phyloP scores from a whole-genome alignment of 2,797 vertebrate genomes.

The Sebastes taczanowskii region DNA sequence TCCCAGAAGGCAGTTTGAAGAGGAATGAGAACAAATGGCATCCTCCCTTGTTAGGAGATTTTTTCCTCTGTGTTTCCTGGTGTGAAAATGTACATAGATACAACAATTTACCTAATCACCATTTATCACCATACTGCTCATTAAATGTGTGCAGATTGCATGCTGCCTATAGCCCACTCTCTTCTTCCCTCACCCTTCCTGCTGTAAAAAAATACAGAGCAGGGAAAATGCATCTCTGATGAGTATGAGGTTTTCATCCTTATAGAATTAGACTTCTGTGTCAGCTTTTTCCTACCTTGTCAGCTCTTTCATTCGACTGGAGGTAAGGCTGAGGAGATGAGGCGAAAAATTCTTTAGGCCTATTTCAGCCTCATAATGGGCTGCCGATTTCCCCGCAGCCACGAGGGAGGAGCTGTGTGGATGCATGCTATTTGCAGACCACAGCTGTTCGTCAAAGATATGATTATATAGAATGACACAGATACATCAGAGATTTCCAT shows the following conservation, averaged over 20 bases:
- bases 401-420: constrained; percentile 25
- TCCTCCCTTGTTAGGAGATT: constrained; percentile 19
- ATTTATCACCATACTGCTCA: constrained; percentile 45
- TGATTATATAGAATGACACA: constrained; percentile 64
- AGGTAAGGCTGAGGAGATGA: constrained; percentile 72
- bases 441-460: constrained; percentile 80
- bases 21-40: constrained; percentile 57
- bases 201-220: constrained; percentile 33
- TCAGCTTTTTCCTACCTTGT: constrained; percentile 72
- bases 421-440: constrained; percentile 64
- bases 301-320: constrained; percentile 68
- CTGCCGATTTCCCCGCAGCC: constrained; percentile 53
- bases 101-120: constrained; percentile 43
- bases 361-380: constrained; percentile 71
- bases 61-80: constrained; percentile 35
- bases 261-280: constrained; percentile 61
- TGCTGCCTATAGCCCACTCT: constrained; percentile 4
- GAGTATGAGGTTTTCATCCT: constrained; percentile 62
- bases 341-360: constrained; percentile 69
- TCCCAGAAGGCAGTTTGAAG: constrained; percentile 50
- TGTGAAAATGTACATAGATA: constrained; percentile 30
- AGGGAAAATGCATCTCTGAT: constrained; percentile 57
- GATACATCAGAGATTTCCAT: constrained; percentile 70
- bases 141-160: constrained; percentile 38
- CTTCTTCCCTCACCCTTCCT: not conserved